Evolutionary conservation across 2,113 vertebrate species (phyloP).

Genomic region (Carassius auratus): DNA sequence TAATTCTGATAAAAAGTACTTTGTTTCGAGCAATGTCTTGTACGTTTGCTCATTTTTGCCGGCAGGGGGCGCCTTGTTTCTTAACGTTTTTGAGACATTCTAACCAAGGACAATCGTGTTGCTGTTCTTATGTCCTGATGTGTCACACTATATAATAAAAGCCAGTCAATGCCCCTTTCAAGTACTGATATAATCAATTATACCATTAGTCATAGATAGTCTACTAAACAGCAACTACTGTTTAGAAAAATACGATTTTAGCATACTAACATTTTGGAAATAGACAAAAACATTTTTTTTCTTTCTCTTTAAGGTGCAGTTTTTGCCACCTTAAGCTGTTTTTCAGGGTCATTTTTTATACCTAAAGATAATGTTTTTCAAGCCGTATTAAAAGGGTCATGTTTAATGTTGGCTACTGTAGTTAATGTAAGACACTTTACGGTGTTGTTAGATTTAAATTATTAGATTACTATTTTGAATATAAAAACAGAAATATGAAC

Average conservation of each 20-base stretch:
- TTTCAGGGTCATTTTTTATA: no score
- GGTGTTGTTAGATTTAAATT: no score
- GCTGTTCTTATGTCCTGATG: not conserved
- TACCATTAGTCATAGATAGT: not conserved
- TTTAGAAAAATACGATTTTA: not conserved
- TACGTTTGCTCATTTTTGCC: not conserved
- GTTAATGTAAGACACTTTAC: no score
- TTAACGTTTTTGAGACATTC: not conserved
- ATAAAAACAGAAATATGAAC: not conserved
- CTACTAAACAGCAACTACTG: not conserved
- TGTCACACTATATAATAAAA: not conserved
- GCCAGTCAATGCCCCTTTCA: not conserved
- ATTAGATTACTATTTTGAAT: no score
- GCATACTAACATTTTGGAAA: not conserved
- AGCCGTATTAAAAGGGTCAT: no score
- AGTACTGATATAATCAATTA: not conserved
- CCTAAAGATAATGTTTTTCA: no score
- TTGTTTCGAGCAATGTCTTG: not conserved
- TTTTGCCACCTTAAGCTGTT: no score
- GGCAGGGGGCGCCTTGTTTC: slow-evolving; percentile 46
- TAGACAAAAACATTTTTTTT: accelerated
- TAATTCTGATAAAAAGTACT: not conserved
- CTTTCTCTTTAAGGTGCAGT: no score
- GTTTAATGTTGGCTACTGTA: not conserved
- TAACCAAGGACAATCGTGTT: not conserved